A percentile compares a stretch with the other conserved stretches of the same genome.
phyloP scores from a whole-genome alignment of 2,797 vertebrate species.

The Ctenopoma kingsleyae region DNA sequence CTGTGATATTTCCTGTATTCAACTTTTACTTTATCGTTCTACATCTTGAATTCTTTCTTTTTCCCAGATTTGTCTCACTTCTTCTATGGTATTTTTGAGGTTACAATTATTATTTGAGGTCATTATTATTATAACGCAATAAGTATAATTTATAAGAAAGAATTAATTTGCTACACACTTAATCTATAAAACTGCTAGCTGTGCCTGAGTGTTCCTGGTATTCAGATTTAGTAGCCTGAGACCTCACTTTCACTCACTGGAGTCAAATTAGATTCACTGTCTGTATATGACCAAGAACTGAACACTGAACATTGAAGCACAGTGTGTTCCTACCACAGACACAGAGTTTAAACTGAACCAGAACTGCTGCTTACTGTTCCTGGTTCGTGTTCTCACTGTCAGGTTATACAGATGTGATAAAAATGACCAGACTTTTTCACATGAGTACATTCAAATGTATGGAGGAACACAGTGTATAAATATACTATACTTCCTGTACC shows the following conservation, averaged over 20 bases:
- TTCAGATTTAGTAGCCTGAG: background rate
- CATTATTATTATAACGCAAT: too few species aligned
- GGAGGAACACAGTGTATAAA: background rate
- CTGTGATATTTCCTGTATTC: background rate
- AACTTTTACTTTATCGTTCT: background rate
- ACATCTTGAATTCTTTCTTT: background rate
- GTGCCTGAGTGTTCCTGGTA: too few species aligned
- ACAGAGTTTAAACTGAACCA: background rate
- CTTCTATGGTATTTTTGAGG: too few species aligned
- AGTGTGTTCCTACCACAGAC: background rate
- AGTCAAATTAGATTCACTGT: conserved; percentile 8
- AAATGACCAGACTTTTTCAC: background rate
- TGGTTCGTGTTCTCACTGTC: conserved; percentile 17
- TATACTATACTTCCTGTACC: conserved; percentile 3
- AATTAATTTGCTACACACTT: background rate
- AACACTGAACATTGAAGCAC: conserved; percentile 24
- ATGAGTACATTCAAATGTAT: background rate
- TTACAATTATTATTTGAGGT: too few species aligned
- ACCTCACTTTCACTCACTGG: background rate
- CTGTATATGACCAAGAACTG: conserved; percentile 1
- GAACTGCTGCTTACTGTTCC: background rate
- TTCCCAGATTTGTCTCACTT: too few species aligned
- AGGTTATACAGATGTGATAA: conserved; percentile 1
- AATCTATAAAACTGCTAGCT: too few species aligned
- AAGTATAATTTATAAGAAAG: background rate